Evolutionary conservation across 2,113 vertebrate species (phyloP).

Genomic region (Microtus ochrogaster): DNA sequence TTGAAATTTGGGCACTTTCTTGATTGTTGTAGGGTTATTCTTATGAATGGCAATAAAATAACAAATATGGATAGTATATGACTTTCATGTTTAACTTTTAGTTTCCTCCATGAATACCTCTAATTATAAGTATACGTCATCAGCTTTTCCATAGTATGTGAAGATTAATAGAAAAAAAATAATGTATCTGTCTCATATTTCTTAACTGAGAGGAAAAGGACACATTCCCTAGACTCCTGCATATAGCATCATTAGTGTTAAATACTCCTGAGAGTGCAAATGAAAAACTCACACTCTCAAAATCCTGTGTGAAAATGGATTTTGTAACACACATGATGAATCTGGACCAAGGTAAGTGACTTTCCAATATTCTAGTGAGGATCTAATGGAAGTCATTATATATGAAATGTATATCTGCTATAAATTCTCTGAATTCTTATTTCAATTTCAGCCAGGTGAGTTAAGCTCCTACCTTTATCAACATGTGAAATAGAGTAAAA

Average conservation of each 20-base stretch:
- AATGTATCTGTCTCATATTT: too few relatives aligned
- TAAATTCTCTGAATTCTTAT: not conserved
- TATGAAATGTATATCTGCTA: not conserved
- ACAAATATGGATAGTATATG: not conserved
- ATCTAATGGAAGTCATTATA: not conserved
- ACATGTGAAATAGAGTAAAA: not conserved
- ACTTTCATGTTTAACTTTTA: too few relatives aligned
- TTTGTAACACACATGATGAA: not conserved
- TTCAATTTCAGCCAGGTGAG: not conserved
- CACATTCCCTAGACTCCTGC: not conserved
- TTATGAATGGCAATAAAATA: not conserved
- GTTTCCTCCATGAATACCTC: too few relatives aligned
- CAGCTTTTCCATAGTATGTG: too few relatives aligned
- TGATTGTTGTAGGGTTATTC: not conserved
- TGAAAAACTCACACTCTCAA: not conserved
- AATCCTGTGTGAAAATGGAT: not conserved
- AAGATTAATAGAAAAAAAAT: too few relatives aligned
- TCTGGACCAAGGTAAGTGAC: not conserved
- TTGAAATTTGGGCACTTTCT: not conserved
- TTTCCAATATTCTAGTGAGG: not conserved
- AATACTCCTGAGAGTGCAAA: not conserved
- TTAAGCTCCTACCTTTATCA: not conserved
- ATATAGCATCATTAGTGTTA: not conserved
- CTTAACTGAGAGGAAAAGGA: too few relatives aligned
- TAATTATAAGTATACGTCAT: too few relatives aligned